phyloP scores from a whole-genome alignment of 2,888 invertebrate species.

The Hypolimnas misippus region DNA sequence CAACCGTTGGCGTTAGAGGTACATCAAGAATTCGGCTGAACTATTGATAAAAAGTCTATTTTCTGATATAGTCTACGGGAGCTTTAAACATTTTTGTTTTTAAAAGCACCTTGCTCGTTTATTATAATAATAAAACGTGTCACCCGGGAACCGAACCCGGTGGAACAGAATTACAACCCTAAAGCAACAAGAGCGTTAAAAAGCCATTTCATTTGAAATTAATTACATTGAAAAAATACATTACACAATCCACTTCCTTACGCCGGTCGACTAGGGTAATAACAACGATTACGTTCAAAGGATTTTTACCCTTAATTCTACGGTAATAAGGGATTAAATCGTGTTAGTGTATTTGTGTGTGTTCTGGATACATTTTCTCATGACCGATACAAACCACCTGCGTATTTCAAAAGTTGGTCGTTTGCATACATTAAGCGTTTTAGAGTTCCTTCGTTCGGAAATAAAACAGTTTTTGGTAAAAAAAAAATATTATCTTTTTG shows the following conservation, averaged over 20 bases:
- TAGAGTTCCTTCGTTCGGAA: slow-evolving; percentile 38
- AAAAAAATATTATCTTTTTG: too few relatives aligned
- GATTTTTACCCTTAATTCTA: background rate
- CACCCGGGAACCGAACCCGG: slow-evolving; percentile 33
- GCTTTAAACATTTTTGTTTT: background rate
- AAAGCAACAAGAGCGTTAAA: slow-evolving; percentile 46
- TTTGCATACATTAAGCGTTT: slow-evolving; percentile 47
- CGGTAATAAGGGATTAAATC: background rate
- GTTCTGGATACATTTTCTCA: slow-evolving; percentile 9
- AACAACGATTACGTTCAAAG: background rate
- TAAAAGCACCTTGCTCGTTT: slow-evolving; percentile 3
- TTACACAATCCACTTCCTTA: slow-evolving; percentile 31
- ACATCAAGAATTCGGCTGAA: too few relatives aligned
- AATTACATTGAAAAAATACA: slow-evolving; percentile 49
- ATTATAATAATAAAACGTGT: slow-evolving; percentile 22
- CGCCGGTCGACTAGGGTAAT: background rate
- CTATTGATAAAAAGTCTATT: too few relatives aligned
- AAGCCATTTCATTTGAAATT: slow-evolving; percentile 50
- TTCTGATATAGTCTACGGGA: too few relatives aligned
- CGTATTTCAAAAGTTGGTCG: slow-evolving; percentile 46
- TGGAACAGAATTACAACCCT: slow-evolving; percentile 34
- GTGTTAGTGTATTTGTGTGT: slow-evolving; percentile 5
- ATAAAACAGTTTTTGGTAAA: too few relatives aligned
- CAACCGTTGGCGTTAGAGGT: too few relatives aligned
- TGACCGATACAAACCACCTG: slow-evolving; percentile 43